A percentile compares a stretch with the other conserved stretches of the same genome.
These are phyloP conservation scores for Rugalucina vietnamica DNA, from an alignment of 2,888 invertebrate genomes.

Conservation along the genomic window DNA sequence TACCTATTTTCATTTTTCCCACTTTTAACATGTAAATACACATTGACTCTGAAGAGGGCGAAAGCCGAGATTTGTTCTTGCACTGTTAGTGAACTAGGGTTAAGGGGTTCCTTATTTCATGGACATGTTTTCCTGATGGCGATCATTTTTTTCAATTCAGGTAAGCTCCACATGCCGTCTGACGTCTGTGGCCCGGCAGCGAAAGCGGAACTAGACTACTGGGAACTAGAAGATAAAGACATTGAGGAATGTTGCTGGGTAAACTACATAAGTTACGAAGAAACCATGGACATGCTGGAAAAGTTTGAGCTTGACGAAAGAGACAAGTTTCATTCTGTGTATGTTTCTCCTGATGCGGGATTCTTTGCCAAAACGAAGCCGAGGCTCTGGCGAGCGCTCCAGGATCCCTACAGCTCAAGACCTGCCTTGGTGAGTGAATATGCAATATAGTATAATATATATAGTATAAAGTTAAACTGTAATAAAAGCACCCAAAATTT, in stretches of 20 bases:
- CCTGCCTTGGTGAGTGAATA: slow-evolving; percentile 65
- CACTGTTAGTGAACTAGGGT: too few relatives aligned
- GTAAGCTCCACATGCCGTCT: slow-evolving; percentile 67
- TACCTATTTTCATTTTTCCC: too few relatives aligned
- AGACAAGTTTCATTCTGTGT: slow-evolving; percentile 59
- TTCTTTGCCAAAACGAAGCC: slow-evolving; percentile 60
- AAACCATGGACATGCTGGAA: slow-evolving; percentile 66
- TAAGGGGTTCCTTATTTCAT: too few relatives aligned
- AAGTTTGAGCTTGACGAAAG: slow-evolving; percentile 69
- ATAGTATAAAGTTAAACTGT: too few relatives aligned
- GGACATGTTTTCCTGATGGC: too few relatives aligned
- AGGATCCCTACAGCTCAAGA: slow-evolving; percentile 68
- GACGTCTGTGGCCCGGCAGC: slow-evolving; percentile 69
- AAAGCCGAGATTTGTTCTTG: too few relatives aligned
- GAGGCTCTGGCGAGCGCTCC: slow-evolving; percentile 68
- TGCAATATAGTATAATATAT: too few relatives aligned
- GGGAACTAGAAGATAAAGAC: slow-evolving; percentile 75
- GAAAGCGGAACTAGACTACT: slow-evolving; percentile 75
- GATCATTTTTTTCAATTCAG: too few relatives aligned
- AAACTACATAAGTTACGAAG: slow-evolving; percentile 71
- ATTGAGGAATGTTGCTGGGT: slow-evolving; percentile 78
- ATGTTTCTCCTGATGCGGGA: slow-evolving; percentile 54
- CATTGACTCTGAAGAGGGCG: too few relatives aligned
- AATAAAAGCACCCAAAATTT: too few relatives aligned
- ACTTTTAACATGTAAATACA: too few relatives aligned